These are phyloP conservation scores for Indicator indicator DNA, from an alignment of 2,113 vertebrate species.

Conservation along the genomic window DNA sequence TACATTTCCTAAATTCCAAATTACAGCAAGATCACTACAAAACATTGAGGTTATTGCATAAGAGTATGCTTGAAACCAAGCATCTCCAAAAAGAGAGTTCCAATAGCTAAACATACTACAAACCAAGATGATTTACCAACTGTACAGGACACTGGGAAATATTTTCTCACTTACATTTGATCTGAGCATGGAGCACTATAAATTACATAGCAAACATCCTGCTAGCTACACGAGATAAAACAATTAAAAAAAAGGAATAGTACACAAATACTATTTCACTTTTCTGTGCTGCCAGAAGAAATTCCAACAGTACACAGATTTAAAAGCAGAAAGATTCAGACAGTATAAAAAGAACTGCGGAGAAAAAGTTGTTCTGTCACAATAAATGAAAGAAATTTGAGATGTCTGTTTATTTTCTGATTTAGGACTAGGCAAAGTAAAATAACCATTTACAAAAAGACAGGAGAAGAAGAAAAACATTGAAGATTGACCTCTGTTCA, in stretches of 20 bases:
- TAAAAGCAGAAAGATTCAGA: background rate
- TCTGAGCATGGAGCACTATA: constrained; percentile 22
- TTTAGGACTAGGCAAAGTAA: background rate
- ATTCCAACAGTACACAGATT: background rate
- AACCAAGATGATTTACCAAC: constrained; percentile 52
- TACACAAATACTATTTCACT: background rate
- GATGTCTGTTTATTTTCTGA: background rate
- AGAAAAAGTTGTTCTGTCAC: background rate
- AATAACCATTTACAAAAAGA: background rate
- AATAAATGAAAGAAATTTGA: background rate
- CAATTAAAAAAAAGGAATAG: background rate
- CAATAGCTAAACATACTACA: constrained; percentile 2
- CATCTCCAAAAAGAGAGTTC: background rate
- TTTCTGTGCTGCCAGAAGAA: background rate
- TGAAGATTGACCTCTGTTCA: background rate
- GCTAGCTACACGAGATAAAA: background rate
- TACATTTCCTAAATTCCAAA: constrained; percentile 55
- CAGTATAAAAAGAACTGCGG: background rate
- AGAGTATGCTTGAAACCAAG: constrained; percentile 33
- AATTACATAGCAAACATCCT: constrained; percentile 35
- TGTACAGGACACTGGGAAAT: constrained; percentile 8
- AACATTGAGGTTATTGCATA: constrained; percentile 42
- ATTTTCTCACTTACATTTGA: constrained; percentile 39
- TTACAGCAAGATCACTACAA: constrained; percentile 12
- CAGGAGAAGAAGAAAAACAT: background rate